phyloP scores from a whole-genome alignment of 2,113 vertebrate genomes.

The Brevimyrus niger region DNA sequence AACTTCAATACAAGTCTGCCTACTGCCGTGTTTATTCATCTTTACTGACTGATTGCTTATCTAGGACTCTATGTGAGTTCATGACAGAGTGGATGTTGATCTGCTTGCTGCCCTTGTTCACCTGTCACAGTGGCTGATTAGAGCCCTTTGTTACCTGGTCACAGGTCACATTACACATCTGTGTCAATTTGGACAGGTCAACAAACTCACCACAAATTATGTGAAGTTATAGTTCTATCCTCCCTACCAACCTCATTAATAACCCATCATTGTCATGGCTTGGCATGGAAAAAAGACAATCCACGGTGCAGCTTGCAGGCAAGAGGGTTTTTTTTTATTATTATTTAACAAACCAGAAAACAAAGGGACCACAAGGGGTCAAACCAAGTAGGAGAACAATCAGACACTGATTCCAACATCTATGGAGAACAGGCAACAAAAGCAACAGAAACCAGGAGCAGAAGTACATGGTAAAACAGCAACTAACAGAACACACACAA shows the following conservation, averaged over 20 bases:
- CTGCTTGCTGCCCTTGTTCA: slow-evolving; percentile 9
- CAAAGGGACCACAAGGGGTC: neutral
- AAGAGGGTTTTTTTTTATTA: neutral
- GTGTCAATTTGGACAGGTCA: neutral
- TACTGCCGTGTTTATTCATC: slow-evolving; percentile 26
- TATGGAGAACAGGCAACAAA: neutral
- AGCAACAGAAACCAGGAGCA: neutral
- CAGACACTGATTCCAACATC: neutral
- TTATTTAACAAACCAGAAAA: neutral
- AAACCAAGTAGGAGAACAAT: neutral
- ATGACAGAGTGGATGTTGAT: neutral
- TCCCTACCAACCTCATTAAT: neutral
- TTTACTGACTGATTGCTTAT: neutral
- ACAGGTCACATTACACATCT: neutral
- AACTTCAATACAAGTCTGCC: neutral
- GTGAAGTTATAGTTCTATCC: neutral
- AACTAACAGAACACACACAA: neutral
- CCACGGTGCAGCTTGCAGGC: neutral
- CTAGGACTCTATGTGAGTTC: neutral
- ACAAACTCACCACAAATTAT: neutral
- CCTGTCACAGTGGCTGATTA: slow-evolving; percentile 17
- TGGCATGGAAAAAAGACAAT: neutral
- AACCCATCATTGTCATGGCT: neutral
- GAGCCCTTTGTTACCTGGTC: neutral
- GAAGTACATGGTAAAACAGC: neutral